Base-by-base conservation (phyloP, 1,140 invertebrate species). In the Psilanteris sp. region DNA sequence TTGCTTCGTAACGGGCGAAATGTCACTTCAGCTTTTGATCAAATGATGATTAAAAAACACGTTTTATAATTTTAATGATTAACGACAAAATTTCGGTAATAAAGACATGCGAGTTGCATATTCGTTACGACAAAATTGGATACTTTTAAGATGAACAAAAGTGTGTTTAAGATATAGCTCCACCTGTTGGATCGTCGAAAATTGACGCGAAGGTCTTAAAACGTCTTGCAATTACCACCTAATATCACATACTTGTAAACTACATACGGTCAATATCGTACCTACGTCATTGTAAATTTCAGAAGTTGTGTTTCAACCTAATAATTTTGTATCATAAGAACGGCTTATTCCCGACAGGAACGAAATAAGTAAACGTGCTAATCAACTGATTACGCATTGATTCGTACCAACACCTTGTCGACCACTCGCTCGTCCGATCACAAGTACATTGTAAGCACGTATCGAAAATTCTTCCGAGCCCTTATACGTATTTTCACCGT, bases 161-260 rank as follows among this genome's bases (percentile, higher is more conserved):
- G 3, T 2, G 16, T 9, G 20, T n/a, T n/a, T n/a, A n/a, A n/a
- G 10, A 24, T 44, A 26, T 31, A 37, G 11, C 11, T 7, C 5
- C 54, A 59, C 20, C 20, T 41, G 14, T 29, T 1, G 1, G 7
- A 15, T n/a, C n/a, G 29, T 3, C 36, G 22, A 39, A 50, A 62
- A 54, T 15, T 39, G 20, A 18, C n/a, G 24, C 22, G 9, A 39
- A 9, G 8, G 2, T 6, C 44, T 20, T 5, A n/a, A 8, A 34
- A 15, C 43, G 26, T 16, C 29, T 34, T 13, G 18, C 44, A 59
- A 59, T 70, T 70, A 57, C 44, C 66, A 48, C 54, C 26, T 70
- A 55, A 67, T 55, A 50, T 59, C 32, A 26, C 14, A 18, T 22
- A 36, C 48, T 10, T 37, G 10, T 6, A n/a, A 41, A 26, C 39